Evolutionary conservation across 2,797 vertebrate species (phyloP), one percentile per base, ranked within the genome.

Genomic region (Coregonus sp.): DNA sequence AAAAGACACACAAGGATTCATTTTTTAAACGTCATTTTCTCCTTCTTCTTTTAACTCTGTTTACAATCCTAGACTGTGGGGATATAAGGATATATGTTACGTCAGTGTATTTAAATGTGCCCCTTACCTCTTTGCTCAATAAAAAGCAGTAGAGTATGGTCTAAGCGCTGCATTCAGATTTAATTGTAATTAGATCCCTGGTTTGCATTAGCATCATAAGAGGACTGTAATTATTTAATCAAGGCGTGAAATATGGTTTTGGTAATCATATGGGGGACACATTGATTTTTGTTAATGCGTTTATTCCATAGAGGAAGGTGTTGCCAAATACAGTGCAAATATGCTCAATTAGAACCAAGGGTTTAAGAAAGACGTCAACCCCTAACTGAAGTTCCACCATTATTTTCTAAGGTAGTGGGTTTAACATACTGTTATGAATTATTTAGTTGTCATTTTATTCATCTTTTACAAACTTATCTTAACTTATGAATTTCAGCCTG

Each of bases 31-130:
- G 54, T 80, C 74, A 83, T 75, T 76, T 76, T 81, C 81, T 85
- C 33, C 65, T 31, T 35, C 66, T 47, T 47, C 40, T 81, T 84
- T 84, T 82, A 86, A 75, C 83, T 75, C 82, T 78, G 84, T 78
- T 47, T 70, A 54, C 77, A 82, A 79, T 76, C 80, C 37, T 86
- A 81, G 82, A 85, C 15, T 25, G 74, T 84, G 82, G 84, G 82
- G 75, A 75, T 77, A 70, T 85, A 70, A 81, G 65, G 83, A 78
- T 91, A 76, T 91, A 88, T 87, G 68, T 80, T 70, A 87, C 91
- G 93, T 92, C 85, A 89, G 86, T 96, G 95, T 97, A 95, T 95
- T 96, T 96, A 93, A 83, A 92, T 93, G 88, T 92, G 91, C 90
- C 90, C 92, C 89, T 90, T 84, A 47, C 90, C 93, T 95, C 94